phyloP scores from a whole-genome alignment of 2,797 vertebrate species.

The Chaetophractus vellerosus region DNA sequence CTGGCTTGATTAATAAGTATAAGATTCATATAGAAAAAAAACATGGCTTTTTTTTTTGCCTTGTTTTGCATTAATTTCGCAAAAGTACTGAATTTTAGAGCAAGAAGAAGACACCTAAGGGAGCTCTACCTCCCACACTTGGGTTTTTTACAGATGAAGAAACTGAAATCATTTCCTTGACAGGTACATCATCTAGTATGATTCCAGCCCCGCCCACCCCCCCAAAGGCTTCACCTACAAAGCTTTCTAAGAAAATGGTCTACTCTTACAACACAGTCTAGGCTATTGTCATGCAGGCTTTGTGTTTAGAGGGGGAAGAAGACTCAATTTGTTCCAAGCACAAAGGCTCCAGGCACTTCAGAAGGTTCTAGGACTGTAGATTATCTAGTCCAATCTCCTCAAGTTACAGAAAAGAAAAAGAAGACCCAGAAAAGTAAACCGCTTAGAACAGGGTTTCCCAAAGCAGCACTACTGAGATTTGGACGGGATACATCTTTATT shows the following conservation, averaged over 20 bases:
- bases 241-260: not conserved
- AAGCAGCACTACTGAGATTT: not conserved
- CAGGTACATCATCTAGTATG: not conserved
- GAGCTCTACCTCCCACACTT: not conserved
- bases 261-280: not conserved
- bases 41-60: not conserved
- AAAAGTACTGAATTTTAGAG: conserved; percentile 17
- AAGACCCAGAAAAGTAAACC: conserved; percentile 6
- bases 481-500: not conserved
- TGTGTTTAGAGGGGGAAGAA: not conserved
- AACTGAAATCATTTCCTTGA: conserved; percentile 26
- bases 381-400: not conserved
- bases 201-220: not conserved
- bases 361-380: not conserved
- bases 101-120: not conserved
- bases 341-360: no score
- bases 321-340: not conserved
- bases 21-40: not conserved
- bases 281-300: not conserved
- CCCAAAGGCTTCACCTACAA: not conserved
- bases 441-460: not conserved
- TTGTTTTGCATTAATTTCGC: not conserved
- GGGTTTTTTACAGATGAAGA: conserved; percentile 66
- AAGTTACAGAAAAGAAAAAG: not conserved
- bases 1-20: not conserved